Evolutionary conservation across 1,140 invertebrate species (phyloP).

Genomic region (Hydropsyche tenuis): DNA sequence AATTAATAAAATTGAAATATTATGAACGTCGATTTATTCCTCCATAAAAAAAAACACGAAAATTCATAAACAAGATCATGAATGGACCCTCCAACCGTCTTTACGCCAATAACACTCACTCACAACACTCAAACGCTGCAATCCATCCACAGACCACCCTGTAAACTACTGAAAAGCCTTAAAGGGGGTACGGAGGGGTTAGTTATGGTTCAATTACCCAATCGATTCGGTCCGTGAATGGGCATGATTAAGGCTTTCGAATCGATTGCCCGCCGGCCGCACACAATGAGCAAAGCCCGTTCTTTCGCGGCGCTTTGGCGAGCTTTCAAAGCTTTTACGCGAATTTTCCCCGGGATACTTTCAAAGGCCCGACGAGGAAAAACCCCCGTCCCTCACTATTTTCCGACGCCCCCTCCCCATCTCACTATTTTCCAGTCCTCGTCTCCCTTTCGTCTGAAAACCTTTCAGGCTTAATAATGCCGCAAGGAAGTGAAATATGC

Average conservation of each 20-base stretch:
- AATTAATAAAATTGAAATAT: too few relatives aligned
- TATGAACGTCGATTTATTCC: too few relatives aligned
- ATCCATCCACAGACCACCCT: too few relatives aligned
- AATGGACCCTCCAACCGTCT: too few relatives aligned
- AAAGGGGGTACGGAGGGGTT: background rate
- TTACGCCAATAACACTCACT: too few relatives aligned
- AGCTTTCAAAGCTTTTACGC: slow-evolving; percentile 30
- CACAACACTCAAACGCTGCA: too few relatives aligned
- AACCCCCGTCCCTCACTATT: background rate
- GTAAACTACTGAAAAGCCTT: too few relatives aligned
- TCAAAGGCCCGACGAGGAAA: too few relatives aligned
- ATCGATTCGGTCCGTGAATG: slow-evolving; percentile 18
- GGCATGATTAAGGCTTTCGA: slow-evolving; percentile 24
- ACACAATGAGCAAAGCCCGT: slow-evolving; percentile 25
- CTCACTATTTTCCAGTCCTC: slow-evolving; percentile 6
- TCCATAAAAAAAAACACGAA: too few relatives aligned
- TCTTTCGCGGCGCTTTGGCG: slow-evolving; percentile 28
- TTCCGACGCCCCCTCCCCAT: background rate
- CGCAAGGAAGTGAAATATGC: slow-evolving; percentile 49
- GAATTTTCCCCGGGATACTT: slow-evolving; percentile 25
- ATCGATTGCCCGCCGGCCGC: slow-evolving; percentile 16
- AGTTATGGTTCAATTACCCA: slow-evolving; percentile 19
- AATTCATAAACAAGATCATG: too few relatives aligned
- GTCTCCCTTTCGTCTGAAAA: slow-evolving; percentile 28
- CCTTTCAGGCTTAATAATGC: slow-evolving; percentile 50